These are phyloP conservation scores for Stenodema calcarata DNA, from an alignment of 2,888 invertebrate genomes.

Conservation along the genomic window DNA sequence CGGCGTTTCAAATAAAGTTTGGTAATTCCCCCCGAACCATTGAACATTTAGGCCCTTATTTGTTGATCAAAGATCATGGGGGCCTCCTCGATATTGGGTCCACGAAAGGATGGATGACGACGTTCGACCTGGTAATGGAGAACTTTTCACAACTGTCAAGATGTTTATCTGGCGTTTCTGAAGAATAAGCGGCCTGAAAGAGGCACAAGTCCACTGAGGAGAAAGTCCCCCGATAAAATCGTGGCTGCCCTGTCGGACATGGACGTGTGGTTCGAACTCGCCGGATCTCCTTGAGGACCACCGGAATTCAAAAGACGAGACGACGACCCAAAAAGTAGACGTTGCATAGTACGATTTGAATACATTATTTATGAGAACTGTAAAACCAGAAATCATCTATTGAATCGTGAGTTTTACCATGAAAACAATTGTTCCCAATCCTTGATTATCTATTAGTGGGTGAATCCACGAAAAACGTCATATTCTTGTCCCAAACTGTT, in stretches of 20 bases:
- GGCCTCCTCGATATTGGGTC: too few species aligned
- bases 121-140: conserved; percentile 5
- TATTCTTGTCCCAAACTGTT: too few species aligned
- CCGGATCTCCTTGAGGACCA: neutral
- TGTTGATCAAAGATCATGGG: too few species aligned
- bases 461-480: too few species aligned
- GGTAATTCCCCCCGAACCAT: too few species aligned
- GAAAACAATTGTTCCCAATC: too few species aligned
- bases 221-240: neutral
- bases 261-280: neutral
- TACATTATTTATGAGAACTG: neutral
- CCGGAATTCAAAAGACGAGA: neutral
- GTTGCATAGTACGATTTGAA: neutral
- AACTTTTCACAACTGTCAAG: conserved; percentile 32
- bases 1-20: too few species aligned
- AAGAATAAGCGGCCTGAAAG: neutral
- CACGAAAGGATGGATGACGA: neutral
- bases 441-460: too few species aligned
- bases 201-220: neutral
- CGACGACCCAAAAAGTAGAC: neutral
- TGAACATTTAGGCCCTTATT: too few species aligned
- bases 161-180: neutral
- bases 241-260: neutral
- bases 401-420: too few species aligned
- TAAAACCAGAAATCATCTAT: too few species aligned